Conservation (phyloP, 1,140 invertebrate genomes). For the Leptinotarsa lineolata region DNA sequence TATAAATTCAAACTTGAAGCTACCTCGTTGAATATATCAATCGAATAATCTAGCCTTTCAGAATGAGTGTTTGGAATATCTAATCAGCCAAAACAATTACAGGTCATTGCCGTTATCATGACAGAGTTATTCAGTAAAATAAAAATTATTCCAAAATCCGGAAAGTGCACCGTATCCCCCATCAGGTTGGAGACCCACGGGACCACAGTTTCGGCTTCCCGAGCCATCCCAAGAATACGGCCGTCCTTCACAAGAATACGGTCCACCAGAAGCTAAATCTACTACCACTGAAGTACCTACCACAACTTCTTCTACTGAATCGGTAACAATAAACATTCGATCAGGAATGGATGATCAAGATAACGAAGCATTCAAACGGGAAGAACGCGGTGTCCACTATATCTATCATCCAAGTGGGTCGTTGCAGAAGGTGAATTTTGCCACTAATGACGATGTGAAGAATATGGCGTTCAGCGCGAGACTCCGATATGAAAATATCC, state of each 20-base stretch:
- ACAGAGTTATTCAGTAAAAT: neutral
- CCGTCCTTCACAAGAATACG: slow-evolving; percentile 28
- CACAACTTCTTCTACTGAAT: slow-evolving; percentile 15
- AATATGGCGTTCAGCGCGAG: slow-evolving; percentile 63
- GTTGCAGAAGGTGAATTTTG: slow-evolving; percentile 60
- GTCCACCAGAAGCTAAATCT: slow-evolving; percentile 30
- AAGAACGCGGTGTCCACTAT: slow-evolving; percentile 58
- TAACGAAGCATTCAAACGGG: slow-evolving; percentile 1
- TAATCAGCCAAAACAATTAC: neutral
- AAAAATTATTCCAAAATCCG: neutral
- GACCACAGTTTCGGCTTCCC: slow-evolving; percentile 20
- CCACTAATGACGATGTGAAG: slow-evolving; percentile 58
- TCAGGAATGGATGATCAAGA: neutral
- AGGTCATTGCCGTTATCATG: neutral
- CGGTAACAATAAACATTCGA: slow-evolving; percentile 11
- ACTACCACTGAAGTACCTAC: slow-evolving; percentile 28
- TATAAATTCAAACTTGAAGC: no score
- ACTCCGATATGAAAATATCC: slow-evolving; percentile 61
- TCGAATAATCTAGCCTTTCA: no score
- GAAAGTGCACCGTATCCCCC: slow-evolving; percentile 22
- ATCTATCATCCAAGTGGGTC: slow-evolving; percentile 61
- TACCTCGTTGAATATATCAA: no score
- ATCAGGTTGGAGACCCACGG: slow-evolving; percentile 31
- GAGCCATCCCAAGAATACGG: slow-evolving; percentile 20
- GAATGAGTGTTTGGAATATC: neutral